Evolutionary conservation across 2,888 invertebrate genomes (phyloP).

Genomic region (Apodemia zela): DNA sequence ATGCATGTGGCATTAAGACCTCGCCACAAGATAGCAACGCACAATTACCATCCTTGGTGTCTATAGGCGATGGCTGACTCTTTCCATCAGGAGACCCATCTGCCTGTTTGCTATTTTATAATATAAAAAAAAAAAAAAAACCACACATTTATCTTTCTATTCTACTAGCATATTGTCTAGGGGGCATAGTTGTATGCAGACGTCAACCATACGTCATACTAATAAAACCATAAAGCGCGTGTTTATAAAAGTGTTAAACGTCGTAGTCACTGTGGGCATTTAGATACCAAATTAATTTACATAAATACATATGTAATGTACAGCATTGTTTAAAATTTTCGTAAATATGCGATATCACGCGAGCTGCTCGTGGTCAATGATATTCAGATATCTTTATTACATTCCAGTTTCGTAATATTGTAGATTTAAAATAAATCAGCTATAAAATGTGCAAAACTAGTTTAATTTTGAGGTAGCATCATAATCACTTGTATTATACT

Average conservation of each 20-base stretch:
- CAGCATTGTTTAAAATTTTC: neutral
- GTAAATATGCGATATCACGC: constrained; percentile 4
- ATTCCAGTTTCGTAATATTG: neutral
- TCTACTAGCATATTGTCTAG: too few relatives aligned
- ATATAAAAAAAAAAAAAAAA: too few relatives aligned
- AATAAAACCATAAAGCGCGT: neutral
- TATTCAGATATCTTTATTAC: neutral
- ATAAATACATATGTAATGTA: constrained; percentile 1
- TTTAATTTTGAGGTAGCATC: neutral
- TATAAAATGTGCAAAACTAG: neutral
- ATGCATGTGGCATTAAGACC: too few relatives aligned
- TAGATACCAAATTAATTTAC: neutral
- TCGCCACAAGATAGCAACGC: too few relatives aligned
- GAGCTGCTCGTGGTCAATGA: neutral
- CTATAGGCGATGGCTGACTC: too few relatives aligned
- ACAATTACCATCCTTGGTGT: too few relatives aligned
- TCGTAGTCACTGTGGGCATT: neutral
- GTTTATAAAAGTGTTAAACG: neutral
- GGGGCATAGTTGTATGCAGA: too few relatives aligned
- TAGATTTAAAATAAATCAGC: neutral
- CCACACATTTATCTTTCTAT: too few relatives aligned
- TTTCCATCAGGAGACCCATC: too few relatives aligned
- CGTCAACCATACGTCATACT: too few relatives aligned
- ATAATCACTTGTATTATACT: too few relatives aligned
- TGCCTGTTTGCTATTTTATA: too few relatives aligned